These are phyloP conservation scores for Macrophya annulata DNA, from an alignment of 2,888 invertebrate genomes.

Conservation along the genomic window DNA sequence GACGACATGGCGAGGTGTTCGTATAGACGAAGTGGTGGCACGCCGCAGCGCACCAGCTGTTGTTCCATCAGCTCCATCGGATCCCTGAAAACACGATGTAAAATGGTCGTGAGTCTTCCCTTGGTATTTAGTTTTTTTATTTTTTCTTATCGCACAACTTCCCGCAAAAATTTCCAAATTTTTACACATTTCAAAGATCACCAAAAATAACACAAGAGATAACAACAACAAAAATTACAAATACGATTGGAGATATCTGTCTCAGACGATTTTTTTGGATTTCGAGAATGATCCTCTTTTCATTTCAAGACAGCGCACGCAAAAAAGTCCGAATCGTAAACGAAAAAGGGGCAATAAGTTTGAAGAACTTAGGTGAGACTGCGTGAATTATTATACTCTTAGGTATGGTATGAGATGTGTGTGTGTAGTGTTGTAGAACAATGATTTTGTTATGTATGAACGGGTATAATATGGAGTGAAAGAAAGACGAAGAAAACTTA, in stretches of 20 bases:
- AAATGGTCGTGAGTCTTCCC: constrained; percentile 46
- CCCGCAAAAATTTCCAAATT: background rate
- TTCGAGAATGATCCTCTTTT: too few relatives aligned
- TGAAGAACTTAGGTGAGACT: too few relatives aligned
- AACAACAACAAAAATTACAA: too few relatives aligned
- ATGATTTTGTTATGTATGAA: constrained; percentile 68
- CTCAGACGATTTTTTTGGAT: background rate
- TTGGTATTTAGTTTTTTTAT: background rate
- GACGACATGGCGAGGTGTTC: constrained; percentile 76
- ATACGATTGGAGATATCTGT: background rate
- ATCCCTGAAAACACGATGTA: constrained; percentile 70
- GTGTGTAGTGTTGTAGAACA: too few relatives aligned
- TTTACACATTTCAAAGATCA: background rate
- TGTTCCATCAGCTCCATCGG: constrained; percentile 79
- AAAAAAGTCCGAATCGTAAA: too few relatives aligned
- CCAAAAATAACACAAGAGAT: background rate
- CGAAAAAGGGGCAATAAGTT: too few relatives aligned
- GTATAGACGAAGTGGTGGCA: constrained; percentile 76
- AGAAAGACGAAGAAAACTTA: constrained; percentile 17
- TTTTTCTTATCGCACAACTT: background rate
- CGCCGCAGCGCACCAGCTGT: constrained; percentile 76
- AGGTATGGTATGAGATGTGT: too few relatives aligned
- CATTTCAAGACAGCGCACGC: too few relatives aligned
- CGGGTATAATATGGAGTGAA: constrained; percentile 6
- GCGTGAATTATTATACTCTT: too few relatives aligned